Percentiles rank a stretch among this genome's conserved stretches.
Conservation (phyloP, 1,140 invertebrate genomes). For the Pseudomyrmex flavicornis region DNA sequence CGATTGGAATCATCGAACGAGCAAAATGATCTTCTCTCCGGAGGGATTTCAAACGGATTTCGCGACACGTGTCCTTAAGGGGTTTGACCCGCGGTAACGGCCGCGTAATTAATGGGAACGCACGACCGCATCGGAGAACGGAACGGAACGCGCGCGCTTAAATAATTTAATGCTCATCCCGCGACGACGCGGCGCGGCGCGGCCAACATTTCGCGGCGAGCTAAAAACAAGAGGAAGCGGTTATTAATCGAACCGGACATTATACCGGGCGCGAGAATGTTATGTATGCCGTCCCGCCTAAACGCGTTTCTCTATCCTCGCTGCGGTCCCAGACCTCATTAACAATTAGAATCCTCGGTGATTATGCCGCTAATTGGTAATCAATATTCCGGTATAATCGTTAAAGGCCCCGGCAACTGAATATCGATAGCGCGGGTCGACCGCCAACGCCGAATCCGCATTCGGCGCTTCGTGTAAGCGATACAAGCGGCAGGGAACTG, state of each 20-base stretch:
- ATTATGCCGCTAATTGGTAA: slow-evolving; percentile 75
- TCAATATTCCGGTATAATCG: slow-evolving; percentile 72
- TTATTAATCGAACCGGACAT: slow-evolving; percentile 50
- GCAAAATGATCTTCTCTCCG: neutral
- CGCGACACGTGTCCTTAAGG: slow-evolving; percentile 41
- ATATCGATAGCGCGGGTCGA: slow-evolving; percentile 45
- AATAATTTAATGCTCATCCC: slow-evolving; percentile 32
- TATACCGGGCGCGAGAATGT: slow-evolving; percentile 17
- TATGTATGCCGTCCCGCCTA: neutral
- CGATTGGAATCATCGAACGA: slow-evolving; percentile 7
- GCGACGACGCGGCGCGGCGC: neutral
- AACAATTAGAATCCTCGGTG: slow-evolving; percentile 72
- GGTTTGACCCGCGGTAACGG: slow-evolving; percentile 21
- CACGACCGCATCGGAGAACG: neutral
- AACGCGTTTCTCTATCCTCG: neutral
- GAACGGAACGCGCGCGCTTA: slow-evolving; percentile 4
- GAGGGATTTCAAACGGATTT: slow-evolving; percentile 19
- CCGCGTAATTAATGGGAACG: slow-evolving; percentile 10
- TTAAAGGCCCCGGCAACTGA: slow-evolving; percentile 57
- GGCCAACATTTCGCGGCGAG: slow-evolving; percentile 8
- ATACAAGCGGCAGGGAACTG: slow-evolving; percentile 36
- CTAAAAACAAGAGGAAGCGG: slow-evolving; percentile 49
- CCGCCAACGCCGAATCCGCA: slow-evolving; percentile 23
- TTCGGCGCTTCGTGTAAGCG: slow-evolving; percentile 35
- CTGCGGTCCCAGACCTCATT: slow-evolving; percentile 44